Conservation (phyloP, 1,140 invertebrate species). For the Leptopilina boulardi region DNA sequence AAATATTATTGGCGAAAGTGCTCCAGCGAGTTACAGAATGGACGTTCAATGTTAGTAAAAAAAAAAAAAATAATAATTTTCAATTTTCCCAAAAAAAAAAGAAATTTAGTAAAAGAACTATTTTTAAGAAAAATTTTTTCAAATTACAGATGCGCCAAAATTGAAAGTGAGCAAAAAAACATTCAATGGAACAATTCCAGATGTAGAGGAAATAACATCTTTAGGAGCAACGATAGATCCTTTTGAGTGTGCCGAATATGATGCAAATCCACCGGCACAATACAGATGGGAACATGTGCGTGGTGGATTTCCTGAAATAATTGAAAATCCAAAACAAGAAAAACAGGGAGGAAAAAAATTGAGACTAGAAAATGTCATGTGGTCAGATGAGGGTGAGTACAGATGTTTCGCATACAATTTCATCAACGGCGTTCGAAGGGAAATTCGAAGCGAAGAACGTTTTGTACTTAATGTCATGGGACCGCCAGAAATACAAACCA, state of each 20-base stretch:
- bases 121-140: neutral
- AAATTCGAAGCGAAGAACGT: constrained; percentile 65
- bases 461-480: constrained; percentile 71
- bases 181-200: constrained; percentile 80
- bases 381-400: constrained; percentile 73
- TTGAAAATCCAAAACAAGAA: constrained; percentile 63
- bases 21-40: constrained; percentile 85
- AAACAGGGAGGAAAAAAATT: constrained; percentile 60
- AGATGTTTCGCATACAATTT: constrained; percentile 71
- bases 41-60: constrained; percentile 90
- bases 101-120: neutral
- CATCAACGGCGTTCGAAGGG: constrained; percentile 70
- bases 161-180: constrained; percentile 79
- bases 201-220: constrained; percentile 63
- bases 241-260: constrained; percentile 86
- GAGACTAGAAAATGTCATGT: constrained; percentile 67
- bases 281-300: constrained; percentile 77
- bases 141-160: constrained; percentile 83
- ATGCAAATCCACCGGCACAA: constrained; percentile 88
- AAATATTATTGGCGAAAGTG: constrained; percentile 87
- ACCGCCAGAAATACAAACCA: constrained; percentile 72
- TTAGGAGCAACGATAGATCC: constrained; percentile 81
- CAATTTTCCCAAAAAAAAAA: neutral
- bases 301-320: constrained; percentile 64
- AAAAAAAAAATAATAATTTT: neutral